These are phyloP conservation scores for Lates calcarifer DNA, from an alignment of 2,113 vertebrate species.

Conservation along the genomic window DNA sequence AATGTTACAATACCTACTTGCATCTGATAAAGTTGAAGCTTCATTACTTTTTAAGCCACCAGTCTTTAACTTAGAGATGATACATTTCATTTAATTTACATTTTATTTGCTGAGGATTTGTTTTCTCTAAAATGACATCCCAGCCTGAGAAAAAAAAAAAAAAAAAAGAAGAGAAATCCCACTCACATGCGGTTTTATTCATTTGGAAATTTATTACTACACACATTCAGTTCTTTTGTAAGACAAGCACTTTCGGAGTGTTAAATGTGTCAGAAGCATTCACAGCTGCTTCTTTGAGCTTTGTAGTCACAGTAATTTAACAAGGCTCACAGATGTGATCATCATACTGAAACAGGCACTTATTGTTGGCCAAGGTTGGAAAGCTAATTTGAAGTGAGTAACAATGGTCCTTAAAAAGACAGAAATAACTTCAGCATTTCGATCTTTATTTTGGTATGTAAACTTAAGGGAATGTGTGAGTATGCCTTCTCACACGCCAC, in stretches of 20 bases:
- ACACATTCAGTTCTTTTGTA: constrained; percentile 18
- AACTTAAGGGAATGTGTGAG: constrained; percentile 56
- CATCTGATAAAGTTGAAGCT: not conserved
- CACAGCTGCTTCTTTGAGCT: constrained; percentile 21
- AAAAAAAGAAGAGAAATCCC: not conserved
- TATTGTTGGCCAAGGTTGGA: not conserved
- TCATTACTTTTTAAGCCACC: too few relatives aligned
- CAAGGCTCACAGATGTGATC: not conserved
- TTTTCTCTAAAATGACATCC: too few relatives aligned
- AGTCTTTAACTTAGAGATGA: too few relatives aligned
- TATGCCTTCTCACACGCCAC: not conserved
- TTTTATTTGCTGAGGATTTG: too few relatives aligned
- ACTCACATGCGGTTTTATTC: not conserved
- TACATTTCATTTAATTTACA: too few relatives aligned
- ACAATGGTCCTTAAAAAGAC: constrained; percentile 64
- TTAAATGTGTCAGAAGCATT: constrained; percentile 13
- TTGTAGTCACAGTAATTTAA: constrained; percentile 30
- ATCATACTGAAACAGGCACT: not conserved
- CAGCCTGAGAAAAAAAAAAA: too few relatives aligned
- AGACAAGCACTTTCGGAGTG: constrained; percentile 30
- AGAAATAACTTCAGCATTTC: constrained; percentile 29
- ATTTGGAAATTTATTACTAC: constrained; percentile 42
- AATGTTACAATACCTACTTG: not conserved
- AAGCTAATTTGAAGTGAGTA: constrained; percentile 18
- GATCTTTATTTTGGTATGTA: constrained; percentile 34